phyloP scores from a whole-genome alignment of 2,888 invertebrate species.

The Iselma pallidipennis region DNA sequence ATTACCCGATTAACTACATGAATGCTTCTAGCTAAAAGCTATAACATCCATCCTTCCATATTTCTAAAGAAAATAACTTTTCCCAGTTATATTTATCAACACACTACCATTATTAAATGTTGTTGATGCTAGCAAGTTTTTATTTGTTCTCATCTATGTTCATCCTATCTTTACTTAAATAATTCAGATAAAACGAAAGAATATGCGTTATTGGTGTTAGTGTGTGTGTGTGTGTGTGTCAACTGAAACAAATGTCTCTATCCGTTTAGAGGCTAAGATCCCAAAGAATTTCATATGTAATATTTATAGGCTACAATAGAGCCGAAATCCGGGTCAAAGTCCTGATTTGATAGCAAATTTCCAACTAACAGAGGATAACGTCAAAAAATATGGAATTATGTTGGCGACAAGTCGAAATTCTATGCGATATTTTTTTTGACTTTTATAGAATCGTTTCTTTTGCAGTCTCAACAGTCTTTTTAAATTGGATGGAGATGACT shows the following conservation, averaged over 20 bases:
- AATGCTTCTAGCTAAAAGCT: constrained; percentile 30
- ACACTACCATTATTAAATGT: constrained; percentile 40
- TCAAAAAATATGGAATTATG: constrained; percentile 9
- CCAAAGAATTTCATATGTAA: constrained; percentile 35
- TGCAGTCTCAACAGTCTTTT: neutral
- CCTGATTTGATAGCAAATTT: constrained; percentile 38
- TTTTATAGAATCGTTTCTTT: neutral
- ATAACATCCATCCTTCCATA: constrained; percentile 30
- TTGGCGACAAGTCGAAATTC: neutral
- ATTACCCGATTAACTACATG: constrained; percentile 39
- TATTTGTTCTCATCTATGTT: constrained; percentile 30
- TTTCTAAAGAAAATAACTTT: too few relatives aligned
- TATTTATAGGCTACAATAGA: constrained; percentile 31
- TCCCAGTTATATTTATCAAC: constrained; percentile 27
- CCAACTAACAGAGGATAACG: constrained; percentile 11
- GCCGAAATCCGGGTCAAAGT: constrained; percentile 32
- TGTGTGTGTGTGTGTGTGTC: too few relatives aligned
- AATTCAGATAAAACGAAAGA: constrained; percentile 41
- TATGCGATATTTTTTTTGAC: neutral
- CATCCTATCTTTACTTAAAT: constrained; percentile 38
- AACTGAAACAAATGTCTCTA: constrained; percentile 35
- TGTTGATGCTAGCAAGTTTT: constrained; percentile 38
- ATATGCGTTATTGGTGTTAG: constrained; percentile 29
- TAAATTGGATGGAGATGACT: neutral
- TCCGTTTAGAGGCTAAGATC: constrained; percentile 14